These are phyloP conservation scores for Montipora efflorescens DNA, from an alignment of 64 coral and sea anemone genomes.

Conservation along the genomic window DNA sequence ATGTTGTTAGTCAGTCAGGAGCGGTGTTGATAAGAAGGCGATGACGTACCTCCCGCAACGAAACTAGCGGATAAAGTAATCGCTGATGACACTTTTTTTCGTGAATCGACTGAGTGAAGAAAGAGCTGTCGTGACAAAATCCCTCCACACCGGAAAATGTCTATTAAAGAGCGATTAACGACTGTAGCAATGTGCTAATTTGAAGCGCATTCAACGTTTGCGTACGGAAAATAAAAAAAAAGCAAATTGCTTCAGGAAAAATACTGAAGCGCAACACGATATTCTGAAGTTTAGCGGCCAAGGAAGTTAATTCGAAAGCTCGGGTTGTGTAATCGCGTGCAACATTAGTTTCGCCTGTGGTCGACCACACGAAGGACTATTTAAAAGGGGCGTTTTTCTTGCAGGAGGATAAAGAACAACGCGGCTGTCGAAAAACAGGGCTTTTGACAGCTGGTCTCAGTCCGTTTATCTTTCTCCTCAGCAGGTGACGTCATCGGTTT, in stretches of 20 bases:
- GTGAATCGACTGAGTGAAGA: background rate
- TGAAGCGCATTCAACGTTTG: background rate
- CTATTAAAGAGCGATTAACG: slow-evolving; percentile 42
- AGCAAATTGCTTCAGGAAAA: background rate
- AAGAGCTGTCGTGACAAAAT: slow-evolving; percentile 11
- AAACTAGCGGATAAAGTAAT: background rate
- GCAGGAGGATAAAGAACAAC: slow-evolving; percentile 11
- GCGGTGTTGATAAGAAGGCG: background rate
- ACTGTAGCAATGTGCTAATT: slow-evolving; percentile 6
- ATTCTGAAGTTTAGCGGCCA: no score
- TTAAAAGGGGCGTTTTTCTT: background rate
- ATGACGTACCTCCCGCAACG: background rate
- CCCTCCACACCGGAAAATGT: slow-evolving; percentile 7
- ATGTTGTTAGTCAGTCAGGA: background rate
- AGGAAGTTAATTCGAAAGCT: background rate
- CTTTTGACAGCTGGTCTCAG: background rate
- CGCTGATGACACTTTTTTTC: slow-evolving; percentile 26
- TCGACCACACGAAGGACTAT: slow-evolving; percentile 1
- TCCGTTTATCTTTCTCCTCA: background rate
- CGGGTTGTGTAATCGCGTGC: background rate
- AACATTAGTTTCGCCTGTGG: background rate
- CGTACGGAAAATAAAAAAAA: background rate
- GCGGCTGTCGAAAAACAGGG: slow-evolving; percentile 33
- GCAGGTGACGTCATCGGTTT: slow-evolving; percentile 42
- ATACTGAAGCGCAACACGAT: background rate